Evolutionary conservation across 2,888 invertebrate genomes (phyloP), one percentile per base, ranked within the genome.

Genomic region (Rotaria magnacalcarata): DNA sequence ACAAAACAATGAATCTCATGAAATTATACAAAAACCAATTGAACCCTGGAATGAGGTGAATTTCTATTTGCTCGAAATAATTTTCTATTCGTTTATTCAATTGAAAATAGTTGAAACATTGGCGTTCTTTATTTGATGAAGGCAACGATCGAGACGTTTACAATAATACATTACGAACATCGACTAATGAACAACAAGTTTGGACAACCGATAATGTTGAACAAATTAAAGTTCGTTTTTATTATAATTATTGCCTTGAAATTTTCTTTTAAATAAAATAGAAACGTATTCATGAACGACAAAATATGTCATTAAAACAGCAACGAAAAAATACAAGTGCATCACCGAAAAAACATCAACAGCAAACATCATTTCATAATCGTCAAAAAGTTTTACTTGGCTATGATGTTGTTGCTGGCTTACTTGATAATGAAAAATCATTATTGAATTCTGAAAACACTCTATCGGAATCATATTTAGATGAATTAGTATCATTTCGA

Each of bases 311-410:
- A n/a, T 80, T 47, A 4, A 80, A 80, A 47, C 24, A 80, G n/a
- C 80, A 80, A n/a, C 24, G 47, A 24, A 43, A 80, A 80, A 47
- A 11, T 41, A 47, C 80, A 7, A 80, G 14, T 47, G 19, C 24
- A 34, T 67, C 67, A 34, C 34, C 67, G n/a, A 80, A 24, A 43
- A 80, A 80, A 47, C 47, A 47, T 41, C 47, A 43, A 47, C 47
- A n/a, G 24, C 47, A 47, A 80, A 41, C 47, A 43, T 43, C 14
- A 43, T 10, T 43, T 10, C 21, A 47, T 47, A 43, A 43, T 80
- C 43, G 80, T 47, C 43, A 80, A 80, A 80, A 80, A 80, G 80
- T 80, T 47, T 47, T 80, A 80, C 80, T 80, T 47, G 80, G 80
- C 8, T 80, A 80, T 47, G 80, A 80, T 80, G 34, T 80, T 80